Percentiles rank a stretch among this genome's conserved stretches.
These are phyloP conservation scores for Ctenomys sociabilis DNA, from an alignment of 2,113 vertebrate species.

Conservation along the genomic window DNA sequence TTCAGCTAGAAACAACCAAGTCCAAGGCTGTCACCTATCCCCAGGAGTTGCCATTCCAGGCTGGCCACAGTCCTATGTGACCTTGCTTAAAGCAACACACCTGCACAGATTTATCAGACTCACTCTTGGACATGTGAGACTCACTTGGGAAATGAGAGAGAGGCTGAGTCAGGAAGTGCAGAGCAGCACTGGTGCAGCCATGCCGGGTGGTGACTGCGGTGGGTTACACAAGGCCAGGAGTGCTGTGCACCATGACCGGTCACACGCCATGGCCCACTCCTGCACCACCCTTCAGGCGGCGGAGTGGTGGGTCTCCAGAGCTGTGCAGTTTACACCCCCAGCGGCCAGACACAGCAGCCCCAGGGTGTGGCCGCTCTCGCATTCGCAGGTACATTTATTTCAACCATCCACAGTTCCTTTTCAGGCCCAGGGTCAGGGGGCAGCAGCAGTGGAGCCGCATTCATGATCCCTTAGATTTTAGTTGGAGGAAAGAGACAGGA, in stretches of 20 bases:
- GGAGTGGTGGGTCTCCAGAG: not conserved
- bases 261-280: rapidly evolving
- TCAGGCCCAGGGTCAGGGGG: too few species aligned
- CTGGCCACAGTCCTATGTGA: not conserved
- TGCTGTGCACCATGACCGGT: rapidly evolving
- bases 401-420: not conserved
- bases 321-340: not conserved
- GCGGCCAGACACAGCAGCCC: not conserved
- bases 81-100: not conserved
- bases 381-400: not conserved
- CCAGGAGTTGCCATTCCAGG: not conserved
- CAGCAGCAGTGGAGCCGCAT: not conserved
- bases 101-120: not conserved
- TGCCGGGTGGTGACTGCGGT: not conserved
- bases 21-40: not conserved
- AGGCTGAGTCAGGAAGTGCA: not conserved
- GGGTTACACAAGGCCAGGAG: not conserved
- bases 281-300: not conserved
- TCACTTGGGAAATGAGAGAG: not conserved
- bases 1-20: not conserved
- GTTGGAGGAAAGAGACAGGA: not conserved
- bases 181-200: not conserved
- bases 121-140: not conserved
- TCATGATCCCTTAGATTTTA: not conserved
- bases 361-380: rapidly evolving